Conservation (phyloP, 1,140 invertebrate genomes). For the Drosophila virilis region DNA sequence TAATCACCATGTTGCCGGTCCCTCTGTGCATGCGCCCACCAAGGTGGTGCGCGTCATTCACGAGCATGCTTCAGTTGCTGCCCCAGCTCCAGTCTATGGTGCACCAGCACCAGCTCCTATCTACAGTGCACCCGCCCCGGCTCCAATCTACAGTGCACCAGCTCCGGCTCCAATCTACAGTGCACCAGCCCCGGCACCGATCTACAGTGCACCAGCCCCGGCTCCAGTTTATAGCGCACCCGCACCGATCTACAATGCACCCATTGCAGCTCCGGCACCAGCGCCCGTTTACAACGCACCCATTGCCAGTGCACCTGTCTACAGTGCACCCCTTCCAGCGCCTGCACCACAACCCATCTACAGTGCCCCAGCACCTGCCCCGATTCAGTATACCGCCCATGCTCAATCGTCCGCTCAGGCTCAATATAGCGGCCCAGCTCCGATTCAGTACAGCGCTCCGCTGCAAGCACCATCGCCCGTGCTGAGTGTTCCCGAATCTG, state of each 20-base stretch:
- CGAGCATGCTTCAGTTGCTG: constrained; percentile 52
- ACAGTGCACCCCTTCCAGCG: constrained; percentile 21
- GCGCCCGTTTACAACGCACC: constrained; percentile 18
- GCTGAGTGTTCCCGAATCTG: constrained; percentile 46
- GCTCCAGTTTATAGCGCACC: constrained; percentile 25
- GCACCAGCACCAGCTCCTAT: constrained; percentile 21
- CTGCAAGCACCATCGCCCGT: constrained; percentile 29
- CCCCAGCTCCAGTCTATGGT: constrained; percentile 45
- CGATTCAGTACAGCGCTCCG: constrained; percentile 6
- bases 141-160: constrained; percentile 26
- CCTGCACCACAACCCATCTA: constrained; percentile 5
- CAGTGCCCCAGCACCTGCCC: constrained; percentile 26
- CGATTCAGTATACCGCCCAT: constrained; percentile 17
- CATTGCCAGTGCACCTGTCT: background rate
- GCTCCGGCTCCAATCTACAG: background rate
- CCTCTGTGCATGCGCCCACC: constrained; percentile 41
- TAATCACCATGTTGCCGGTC: constrained; percentile 5
- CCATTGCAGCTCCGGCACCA: constrained; percentile 9
- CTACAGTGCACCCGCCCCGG: constrained; percentile 23
- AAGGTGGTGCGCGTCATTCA: constrained; percentile 79
- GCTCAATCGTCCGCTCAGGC: constrained; percentile 8
- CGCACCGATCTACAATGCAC: constrained; percentile 35
- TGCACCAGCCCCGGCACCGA: constrained; percentile 21
- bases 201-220: background rate
- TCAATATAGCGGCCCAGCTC: background rate